Percentiles rank a stretch among this genome's conserved stretches.
Conservation (phyloP, 92 coral and sea anemone genomes). For the Parazoanthus atlanticus region DNA sequence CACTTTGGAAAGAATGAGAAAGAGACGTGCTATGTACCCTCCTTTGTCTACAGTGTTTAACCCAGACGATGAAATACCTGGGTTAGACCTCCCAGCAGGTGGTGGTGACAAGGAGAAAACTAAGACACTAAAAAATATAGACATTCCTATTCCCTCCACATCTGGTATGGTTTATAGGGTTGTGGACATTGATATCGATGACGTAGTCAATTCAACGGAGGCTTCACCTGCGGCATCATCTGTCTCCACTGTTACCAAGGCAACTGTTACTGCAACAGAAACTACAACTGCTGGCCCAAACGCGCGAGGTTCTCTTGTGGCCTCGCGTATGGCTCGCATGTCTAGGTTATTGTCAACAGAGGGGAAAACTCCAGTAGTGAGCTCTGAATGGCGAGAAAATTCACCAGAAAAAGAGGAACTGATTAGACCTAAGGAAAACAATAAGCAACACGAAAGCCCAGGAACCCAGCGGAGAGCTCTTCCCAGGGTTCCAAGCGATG, state of each 20-base stretch:
- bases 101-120: slow-evolving; percentile 11
- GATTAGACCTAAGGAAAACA: not conserved
- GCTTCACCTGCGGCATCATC: slow-evolving; percentile 21
- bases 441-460: slow-evolving; percentile 48
- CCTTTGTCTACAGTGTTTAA: slow-evolving; percentile 86
- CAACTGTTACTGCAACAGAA: slow-evolving; percentile 2
- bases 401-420: slow-evolving; percentile 38
- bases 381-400: slow-evolving; percentile 17
- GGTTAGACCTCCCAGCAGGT: not conserved
- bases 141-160: slow-evolving; percentile 41
- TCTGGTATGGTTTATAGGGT: slow-evolving; percentile 68
- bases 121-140: slow-evolving; percentile 32
- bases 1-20: slow-evolving; percentile 73
- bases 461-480: slow-evolving; percentile 66
- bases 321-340: slow-evolving; percentile 72
- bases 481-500: slow-evolving; percentile 68
- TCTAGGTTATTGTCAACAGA: slow-evolving; percentile 71
- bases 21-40: slow-evolving; percentile 95
- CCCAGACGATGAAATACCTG: slow-evolving; percentile 63
- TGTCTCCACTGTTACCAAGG: slow-evolving; percentile 32
- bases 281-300: slow-evolving; percentile 15
- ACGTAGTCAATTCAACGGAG: slow-evolving; percentile 29
- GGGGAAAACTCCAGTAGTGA: slow-evolving; percentile 34
- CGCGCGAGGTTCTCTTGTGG: slow-evolving; percentile 62
- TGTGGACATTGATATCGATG: slow-evolving; percentile 81